A percentile compares a stretch with the other conserved stretches of the same genome.
Conservation (phyloP, 35 echinoderm and acorn worm genomes). For the Hemicentrotus pulcherrimus region DNA sequence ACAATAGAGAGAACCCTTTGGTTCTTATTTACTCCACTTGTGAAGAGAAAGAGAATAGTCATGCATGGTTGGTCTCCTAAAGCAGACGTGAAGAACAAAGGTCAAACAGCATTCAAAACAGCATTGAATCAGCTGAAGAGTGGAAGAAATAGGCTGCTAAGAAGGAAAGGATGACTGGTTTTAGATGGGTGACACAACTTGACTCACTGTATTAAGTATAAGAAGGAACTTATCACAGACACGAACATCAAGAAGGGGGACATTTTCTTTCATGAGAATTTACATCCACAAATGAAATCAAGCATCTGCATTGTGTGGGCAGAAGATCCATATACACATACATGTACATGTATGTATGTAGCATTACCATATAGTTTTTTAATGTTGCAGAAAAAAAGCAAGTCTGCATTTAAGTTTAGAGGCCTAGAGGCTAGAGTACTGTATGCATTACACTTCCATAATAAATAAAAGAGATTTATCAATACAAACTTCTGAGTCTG, state of each 20-base stretch:
- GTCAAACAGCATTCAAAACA: background rate
- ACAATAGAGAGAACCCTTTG: background rate
- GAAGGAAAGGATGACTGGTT: background rate
- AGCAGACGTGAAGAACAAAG: constrained; percentile 24
- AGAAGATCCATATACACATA: background rate
- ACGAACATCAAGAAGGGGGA: background rate
- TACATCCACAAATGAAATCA: background rate
- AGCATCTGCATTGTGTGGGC: background rate
- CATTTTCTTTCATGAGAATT: background rate
- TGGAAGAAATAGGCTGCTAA: background rate
- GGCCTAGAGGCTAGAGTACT: too few relatives aligned
- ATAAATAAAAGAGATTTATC: too few relatives aligned
- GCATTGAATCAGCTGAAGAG: background rate
- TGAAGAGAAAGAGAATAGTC: background rate
- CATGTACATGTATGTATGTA: background rate
- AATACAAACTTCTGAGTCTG: too few relatives aligned
- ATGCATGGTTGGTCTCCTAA: background rate
- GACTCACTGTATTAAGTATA: background rate
- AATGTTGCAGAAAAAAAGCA: too few relatives aligned
- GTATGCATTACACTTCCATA: too few relatives aligned
- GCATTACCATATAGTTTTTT: too few relatives aligned
- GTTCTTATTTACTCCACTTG: constrained; percentile 27
- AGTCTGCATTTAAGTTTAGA: too few relatives aligned
- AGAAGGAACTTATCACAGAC: background rate
- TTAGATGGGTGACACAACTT: background rate